Evolutionary conservation across 2,113 vertebrate species (phyloP).

Genomic region (Tragelaphus strepsiceros): DNA sequence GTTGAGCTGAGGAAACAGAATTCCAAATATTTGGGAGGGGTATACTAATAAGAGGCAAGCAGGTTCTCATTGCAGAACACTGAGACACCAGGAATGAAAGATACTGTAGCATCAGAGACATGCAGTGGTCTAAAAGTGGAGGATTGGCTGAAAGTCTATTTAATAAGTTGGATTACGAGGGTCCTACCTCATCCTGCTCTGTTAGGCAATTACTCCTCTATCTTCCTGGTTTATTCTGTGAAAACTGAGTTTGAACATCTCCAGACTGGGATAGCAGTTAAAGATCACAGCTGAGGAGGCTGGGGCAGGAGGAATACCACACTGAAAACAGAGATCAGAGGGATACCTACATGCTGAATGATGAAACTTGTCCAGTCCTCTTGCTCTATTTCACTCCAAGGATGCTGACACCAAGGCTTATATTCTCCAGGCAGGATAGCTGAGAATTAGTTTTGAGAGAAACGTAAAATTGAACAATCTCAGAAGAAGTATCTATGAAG

Average conservation of each 20-base stretch:
- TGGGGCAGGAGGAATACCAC: background rate
- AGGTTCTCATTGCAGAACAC: background rate
- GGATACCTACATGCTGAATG: background rate
- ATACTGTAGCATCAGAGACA: background rate
- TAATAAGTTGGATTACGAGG: background rate
- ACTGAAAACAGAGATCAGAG: background rate
- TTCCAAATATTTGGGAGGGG: background rate
- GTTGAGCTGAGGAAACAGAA: background rate
- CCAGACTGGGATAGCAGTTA: background rate
- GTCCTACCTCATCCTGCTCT: background rate
- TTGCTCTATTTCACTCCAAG: background rate
- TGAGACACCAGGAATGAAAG: background rate
- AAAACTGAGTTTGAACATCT: background rate
- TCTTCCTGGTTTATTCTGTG: background rate
- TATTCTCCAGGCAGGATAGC: background rate
- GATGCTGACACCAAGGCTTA: background rate
- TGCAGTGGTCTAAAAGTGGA: background rate
- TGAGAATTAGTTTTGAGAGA: background rate
- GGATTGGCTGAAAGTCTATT: background rate
- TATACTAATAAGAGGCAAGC: background rate
- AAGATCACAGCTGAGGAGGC: background rate
- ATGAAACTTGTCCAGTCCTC: background rate
- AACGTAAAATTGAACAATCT: background rate
- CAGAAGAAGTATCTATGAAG: background rate
- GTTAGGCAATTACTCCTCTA: background rate